Percentiles rank a stretch among this genome's conserved stretches.
These are phyloP conservation scores for Himalopsyche tibetana DNA, from an alignment of 2,888 invertebrate species.

Conservation along the genomic window DNA sequence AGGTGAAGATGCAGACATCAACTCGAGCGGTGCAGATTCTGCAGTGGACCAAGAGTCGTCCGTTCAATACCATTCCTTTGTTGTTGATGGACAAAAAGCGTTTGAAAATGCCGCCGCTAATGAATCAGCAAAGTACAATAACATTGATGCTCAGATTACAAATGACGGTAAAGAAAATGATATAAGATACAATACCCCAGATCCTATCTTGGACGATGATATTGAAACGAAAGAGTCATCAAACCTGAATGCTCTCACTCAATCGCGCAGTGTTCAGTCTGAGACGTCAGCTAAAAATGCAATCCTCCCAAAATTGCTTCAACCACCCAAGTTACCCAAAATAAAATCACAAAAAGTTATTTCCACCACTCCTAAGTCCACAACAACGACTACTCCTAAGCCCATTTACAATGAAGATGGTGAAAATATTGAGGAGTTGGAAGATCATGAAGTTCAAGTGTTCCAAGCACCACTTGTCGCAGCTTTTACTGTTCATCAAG, in stretches of 20 bases:
- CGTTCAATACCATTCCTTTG: slow-evolving; percentile 79
- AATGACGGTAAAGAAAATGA: slow-evolving; percentile 69
- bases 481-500: slow-evolving; percentile 91
- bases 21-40: slow-evolving; percentile 69
- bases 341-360: slow-evolving; percentile 47
- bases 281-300: slow-evolving; percentile 68
- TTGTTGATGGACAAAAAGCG: slow-evolving; percentile 75
- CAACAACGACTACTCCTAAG: slow-evolving; percentile 79
- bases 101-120: slow-evolving; percentile 69
- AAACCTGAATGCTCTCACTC: slow-evolving; percentile 64
- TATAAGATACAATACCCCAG: slow-evolving; percentile 72
- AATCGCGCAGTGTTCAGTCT: slow-evolving; percentile 72
- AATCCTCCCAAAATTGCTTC: slow-evolving; percentile 65
- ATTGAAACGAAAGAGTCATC: slow-evolving; percentile 72
- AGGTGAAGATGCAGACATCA: slow-evolving; percentile 71
- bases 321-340: slow-evolving; percentile 17
- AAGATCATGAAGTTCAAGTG: slow-evolving; percentile 85
- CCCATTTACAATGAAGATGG: slow-evolving; percentile 84
- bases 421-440: slow-evolving; percentile 82
- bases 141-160: slow-evolving; percentile 64
- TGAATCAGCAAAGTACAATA: slow-evolving; percentile 49
- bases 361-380: slow-evolving; percentile 67
- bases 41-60: slow-evolving; percentile 72
- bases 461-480: slow-evolving; percentile 89
- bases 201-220: slow-evolving; percentile 72